phyloP scores from a whole-genome alignment of 1,140 invertebrate species.

The Lepidurus packardi region DNA sequence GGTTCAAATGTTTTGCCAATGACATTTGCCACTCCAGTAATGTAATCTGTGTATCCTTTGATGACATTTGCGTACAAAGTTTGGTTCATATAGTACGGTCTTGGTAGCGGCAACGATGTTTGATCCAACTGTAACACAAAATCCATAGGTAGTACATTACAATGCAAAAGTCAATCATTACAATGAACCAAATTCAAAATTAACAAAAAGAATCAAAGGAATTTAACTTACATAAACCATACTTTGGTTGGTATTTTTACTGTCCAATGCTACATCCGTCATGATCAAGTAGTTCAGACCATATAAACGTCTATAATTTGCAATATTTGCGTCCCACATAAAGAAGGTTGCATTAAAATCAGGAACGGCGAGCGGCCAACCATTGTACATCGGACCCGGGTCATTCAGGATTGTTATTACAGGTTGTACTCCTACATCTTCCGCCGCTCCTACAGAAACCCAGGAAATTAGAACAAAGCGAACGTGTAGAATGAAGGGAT shows the following conservation, averaged over 20 bases:
- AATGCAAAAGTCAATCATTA: neutral
- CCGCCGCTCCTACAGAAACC: slow-evolving; percentile 40
- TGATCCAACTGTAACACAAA: slow-evolving; percentile 31
- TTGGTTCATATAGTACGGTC: slow-evolving; percentile 31
- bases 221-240: slow-evolving; percentile 40
- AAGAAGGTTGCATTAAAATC: slow-evolving; percentile 39
- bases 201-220: neutral
- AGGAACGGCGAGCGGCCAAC: slow-evolving; percentile 45
- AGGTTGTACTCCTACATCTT: slow-evolving; percentile 41
- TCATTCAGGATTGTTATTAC: slow-evolving; percentile 41
- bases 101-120: slow-evolving; percentile 25
- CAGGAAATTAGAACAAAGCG: neutral
- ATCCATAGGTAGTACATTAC: neutral
- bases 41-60: slow-evolving; percentile 29
- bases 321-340: slow-evolving; percentile 40
- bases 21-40: slow-evolving; percentile 33
- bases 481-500: neutral
- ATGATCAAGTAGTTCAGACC: slow-evolving; percentile 38
- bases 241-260: slow-evolving; percentile 41
- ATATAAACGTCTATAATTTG: slow-evolving; percentile 36
- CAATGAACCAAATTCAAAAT: neutral
- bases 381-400: slow-evolving; percentile 40
- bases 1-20: slow-evolving; percentile 2
- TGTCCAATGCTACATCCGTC: slow-evolving; percentile 40
- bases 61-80: slow-evolving; percentile 25